Conservation (phyloP, 2,888 invertebrate genomes). For the Thymelicus sylvestris region DNA sequence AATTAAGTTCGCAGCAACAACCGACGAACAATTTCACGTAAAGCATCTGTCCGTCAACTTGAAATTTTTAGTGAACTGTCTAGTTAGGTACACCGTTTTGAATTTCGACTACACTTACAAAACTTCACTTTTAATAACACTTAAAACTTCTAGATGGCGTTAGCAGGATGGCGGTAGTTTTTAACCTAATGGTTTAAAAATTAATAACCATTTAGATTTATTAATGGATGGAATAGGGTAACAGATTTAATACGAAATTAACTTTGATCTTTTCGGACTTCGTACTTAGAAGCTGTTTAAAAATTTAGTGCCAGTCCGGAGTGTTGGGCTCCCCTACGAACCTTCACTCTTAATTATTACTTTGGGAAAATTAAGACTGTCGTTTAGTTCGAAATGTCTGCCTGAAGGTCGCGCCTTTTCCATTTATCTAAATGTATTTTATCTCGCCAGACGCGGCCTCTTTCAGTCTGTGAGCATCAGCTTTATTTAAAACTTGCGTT, state of each 20-base stretch:
- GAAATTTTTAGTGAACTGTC: conserved; percentile 48
- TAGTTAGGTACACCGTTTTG: conserved; percentile 44
- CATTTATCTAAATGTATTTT: conserved; percentile 84
- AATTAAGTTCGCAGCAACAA: conserved; percentile 54
- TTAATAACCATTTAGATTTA: not conserved
- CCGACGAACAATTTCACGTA: conserved; percentile 49
- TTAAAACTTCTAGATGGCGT: conserved; percentile 12
- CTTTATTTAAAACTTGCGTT: not conserved
- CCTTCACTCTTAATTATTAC: conserved; percentile 85
- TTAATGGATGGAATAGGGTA: not conserved
- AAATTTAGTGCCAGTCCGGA: conserved; percentile 75
- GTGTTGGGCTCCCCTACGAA: conserved; percentile 70
- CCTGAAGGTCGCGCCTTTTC: conserved; percentile 73
- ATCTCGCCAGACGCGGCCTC: conserved; percentile 69
- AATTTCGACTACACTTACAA: conserved; percentile 33
- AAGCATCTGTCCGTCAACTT: conserved; percentile 50
- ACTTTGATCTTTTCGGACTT: conserved; percentile 79
- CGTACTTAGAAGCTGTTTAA: conserved; percentile 81
- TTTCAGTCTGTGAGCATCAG: not conserved
- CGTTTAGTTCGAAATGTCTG: conserved; percentile 80
- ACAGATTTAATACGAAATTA: conserved; percentile 60
- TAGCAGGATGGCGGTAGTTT: not conserved
- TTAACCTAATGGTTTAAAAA: conserved; percentile 10
- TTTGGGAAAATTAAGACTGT: conserved; percentile 85
- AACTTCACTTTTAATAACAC: conserved; percentile 33